Evolutionary conservation across 2,888 invertebrate genomes (phyloP).

Genomic region (Aquatica leii): DNA sequence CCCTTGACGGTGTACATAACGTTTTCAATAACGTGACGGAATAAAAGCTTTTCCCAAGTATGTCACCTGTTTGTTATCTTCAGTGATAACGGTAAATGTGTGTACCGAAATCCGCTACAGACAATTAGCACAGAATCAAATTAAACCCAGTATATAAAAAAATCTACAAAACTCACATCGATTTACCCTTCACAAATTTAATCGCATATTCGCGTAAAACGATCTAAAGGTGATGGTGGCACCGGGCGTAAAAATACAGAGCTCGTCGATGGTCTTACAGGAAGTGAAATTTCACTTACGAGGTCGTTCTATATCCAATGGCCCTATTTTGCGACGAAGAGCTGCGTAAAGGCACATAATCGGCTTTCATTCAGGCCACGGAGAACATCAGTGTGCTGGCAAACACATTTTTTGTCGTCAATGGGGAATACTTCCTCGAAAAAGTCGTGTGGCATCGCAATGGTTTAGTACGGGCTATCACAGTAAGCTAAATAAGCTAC

Average conservation of each 20-base stretch:
- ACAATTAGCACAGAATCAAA: no score
- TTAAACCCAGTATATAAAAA: no score
- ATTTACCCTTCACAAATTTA: slow-evolving; percentile 36
- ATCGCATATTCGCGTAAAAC: slow-evolving; percentile 41
- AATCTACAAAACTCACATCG: not conserved
- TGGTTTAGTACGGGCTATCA: not conserved
- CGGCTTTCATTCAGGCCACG: slow-evolving; percentile 27
- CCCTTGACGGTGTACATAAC: no score
- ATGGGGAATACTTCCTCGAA: not conserved
- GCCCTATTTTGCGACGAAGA: no score
- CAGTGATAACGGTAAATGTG: slow-evolving; percentile 17
- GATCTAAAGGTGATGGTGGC: no score
- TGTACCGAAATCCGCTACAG: slow-evolving; percentile 22
- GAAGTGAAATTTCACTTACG: slow-evolving; percentile 36
- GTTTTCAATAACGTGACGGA: no score
- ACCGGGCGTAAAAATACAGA: no score
- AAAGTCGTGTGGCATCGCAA: not conserved
- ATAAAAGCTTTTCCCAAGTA: no score
- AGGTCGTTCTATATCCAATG: slow-evolving; percentile 28
- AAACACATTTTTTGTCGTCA: not conserved
- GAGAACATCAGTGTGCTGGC: not conserved
- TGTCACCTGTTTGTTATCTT: no score
- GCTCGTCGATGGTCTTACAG: no score
- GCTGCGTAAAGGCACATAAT: slow-evolving; percentile 41
- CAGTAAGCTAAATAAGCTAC: not conserved